These are phyloP conservation scores for Triplophysa tibetana DNA, from an alignment of 2,113 vertebrate genomes.

Conservation along the genomic window DNA sequence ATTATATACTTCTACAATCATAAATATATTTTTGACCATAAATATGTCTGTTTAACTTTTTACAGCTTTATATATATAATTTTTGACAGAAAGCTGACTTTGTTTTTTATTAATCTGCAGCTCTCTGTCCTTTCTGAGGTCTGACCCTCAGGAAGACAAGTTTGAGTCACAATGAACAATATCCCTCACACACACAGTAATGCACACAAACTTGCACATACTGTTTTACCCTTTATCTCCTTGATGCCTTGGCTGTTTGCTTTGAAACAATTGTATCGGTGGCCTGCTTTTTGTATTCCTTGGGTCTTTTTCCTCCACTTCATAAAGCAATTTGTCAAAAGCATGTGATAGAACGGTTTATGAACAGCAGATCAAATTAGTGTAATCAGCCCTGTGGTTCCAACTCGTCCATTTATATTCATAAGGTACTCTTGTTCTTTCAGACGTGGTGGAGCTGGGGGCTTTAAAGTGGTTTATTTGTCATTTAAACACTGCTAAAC, in stretches of 20 bases:
- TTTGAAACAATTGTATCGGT: background rate
- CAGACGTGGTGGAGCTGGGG: background rate
- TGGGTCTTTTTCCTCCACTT: background rate
- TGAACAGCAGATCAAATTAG: slow-evolving; percentile 42
- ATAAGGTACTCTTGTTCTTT: background rate
- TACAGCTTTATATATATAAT: too few relatives aligned
- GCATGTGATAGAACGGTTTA: slow-evolving; percentile 29
- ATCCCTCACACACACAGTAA: background rate
- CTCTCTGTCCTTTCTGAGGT: slow-evolving; percentile 7
- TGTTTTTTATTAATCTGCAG: background rate
- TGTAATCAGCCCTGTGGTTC: slow-evolving; percentile 26
- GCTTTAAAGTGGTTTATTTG: slow-evolving; percentile 14
- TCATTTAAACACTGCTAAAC: background rate
- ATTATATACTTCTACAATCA: too few relatives aligned
- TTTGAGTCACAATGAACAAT: slow-evolving; percentile 20
- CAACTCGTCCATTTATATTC: slow-evolving; percentile 26
- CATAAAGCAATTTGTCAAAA: slow-evolving; percentile 36
- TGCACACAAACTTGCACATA: background rate
- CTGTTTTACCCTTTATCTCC: background rate
- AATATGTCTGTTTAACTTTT: too few relatives aligned
- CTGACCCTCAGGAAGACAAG: slow-evolving; percentile 28
- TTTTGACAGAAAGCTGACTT: too few relatives aligned
- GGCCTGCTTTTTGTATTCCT: background rate
- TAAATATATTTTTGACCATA: too few relatives aligned
- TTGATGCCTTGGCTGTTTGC: background rate